Conservation (phyloP, 1,140 invertebrate genomes). For the Drosophila dunni region DNA sequence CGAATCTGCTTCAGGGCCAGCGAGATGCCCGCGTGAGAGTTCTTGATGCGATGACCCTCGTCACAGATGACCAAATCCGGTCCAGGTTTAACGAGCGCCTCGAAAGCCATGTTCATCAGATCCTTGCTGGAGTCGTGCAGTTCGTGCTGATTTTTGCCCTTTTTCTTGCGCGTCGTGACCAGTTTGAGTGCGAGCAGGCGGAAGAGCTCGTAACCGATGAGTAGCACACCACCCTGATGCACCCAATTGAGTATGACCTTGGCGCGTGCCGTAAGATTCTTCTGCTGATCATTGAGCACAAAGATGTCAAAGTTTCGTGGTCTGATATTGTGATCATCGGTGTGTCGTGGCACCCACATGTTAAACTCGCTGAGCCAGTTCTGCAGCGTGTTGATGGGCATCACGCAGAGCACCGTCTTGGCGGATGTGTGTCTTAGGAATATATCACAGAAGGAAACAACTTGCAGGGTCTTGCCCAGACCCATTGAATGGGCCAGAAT, state of each 20-base stretch:
- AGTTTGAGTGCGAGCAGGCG: conserved; percentile 93
- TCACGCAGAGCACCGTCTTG: conserved; percentile 96
- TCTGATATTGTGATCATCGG: conserved; percentile 85
- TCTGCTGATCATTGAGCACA: conserved; percentile 97
- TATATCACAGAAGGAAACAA: conserved; percentile 98
- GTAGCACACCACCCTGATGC: conserved; percentile 94
- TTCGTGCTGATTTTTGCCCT: conserved; percentile 85
- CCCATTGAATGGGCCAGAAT: conserved; percentile 99
- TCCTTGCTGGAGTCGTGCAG: conserved; percentile 92
- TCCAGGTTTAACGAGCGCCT: conserved; percentile 94
- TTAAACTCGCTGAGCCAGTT: conserved; percentile 99
- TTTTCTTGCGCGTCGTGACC: conserved; percentile 79
- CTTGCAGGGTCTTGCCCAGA: conserved; percentile 98
- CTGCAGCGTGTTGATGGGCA: conserved; percentile 99
- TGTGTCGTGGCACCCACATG: conserved; percentile 94
- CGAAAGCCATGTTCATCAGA: conserved; percentile 93
- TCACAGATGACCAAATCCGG: conserved; percentile 98
- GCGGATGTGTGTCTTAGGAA: conserved; percentile 96
- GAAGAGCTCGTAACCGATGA: conserved; percentile 99
- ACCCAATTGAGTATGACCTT: conserved; percentile 94
- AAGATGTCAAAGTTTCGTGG: conserved; percentile 94
- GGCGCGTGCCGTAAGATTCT: conserved; percentile 93
- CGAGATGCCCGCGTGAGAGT: conserved; percentile 96
- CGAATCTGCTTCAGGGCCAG: conserved; percentile 95
- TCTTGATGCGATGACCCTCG: conserved; percentile 98